These are phyloP conservation scores for Odocoileus hemionus DNA, from an alignment of 2,113 vertebrate species.

Conservation along the genomic window DNA sequence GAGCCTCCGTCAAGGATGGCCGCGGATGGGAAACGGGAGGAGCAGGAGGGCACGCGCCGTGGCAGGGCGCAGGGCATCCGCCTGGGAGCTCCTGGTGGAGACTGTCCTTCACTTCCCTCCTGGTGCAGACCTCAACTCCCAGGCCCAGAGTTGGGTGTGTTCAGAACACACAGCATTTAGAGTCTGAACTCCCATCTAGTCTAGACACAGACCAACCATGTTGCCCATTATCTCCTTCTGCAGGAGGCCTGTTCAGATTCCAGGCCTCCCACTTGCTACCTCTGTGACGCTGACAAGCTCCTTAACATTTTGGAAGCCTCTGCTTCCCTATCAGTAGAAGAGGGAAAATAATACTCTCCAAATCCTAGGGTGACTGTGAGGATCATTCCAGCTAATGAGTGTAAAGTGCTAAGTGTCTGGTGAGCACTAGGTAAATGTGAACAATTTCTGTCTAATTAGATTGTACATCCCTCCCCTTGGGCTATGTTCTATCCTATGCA, in stretches of 20 bases:
- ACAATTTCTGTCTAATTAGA: slow-evolving; percentile 55
- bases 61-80: neutral
- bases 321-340: neutral
- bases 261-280: neutral
- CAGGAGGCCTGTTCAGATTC: neutral
- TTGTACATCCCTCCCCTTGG: neutral
- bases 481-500: slow-evolving; percentile 42
- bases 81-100: neutral
- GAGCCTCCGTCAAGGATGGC: neutral
- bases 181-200: neutral
- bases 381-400: neutral
- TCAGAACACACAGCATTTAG: neutral
- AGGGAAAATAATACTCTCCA: slow-evolving; percentile 36
- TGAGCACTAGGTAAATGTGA: neutral
- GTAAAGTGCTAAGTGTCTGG: neutral
- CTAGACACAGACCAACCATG: neutral
- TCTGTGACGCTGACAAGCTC: neutral
- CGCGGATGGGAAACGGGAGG: slow-evolving; percentile 6
- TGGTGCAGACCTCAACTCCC: neutral
- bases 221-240: neutral
- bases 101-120: neutral
- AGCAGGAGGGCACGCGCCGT: neutral
- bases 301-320: neutral
- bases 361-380: slow-evolving; percentile 2
- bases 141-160: fast-evolving